These are phyloP conservation scores for Macaca fascicularis DNA, from an alignment of 2,113 vertebrate genomes.

Conservation along the genomic window DNA sequence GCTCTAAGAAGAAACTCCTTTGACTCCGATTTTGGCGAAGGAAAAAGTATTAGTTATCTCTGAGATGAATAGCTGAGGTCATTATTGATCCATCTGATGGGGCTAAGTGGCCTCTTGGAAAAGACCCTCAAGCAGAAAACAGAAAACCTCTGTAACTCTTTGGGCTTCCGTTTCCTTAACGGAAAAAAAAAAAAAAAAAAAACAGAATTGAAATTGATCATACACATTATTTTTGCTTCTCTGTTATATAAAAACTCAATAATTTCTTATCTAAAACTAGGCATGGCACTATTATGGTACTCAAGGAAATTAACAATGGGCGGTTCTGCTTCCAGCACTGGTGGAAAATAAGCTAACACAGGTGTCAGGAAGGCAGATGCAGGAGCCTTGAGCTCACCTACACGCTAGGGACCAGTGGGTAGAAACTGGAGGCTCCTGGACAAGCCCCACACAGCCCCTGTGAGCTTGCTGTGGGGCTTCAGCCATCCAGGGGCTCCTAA, in stretches of 20 bases:
- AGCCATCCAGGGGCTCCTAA: too few relatives aligned
- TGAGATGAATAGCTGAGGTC: neutral
- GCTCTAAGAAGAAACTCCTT: neutral
- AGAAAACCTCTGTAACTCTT: neutral
- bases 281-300: neutral
- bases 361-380: neutral
- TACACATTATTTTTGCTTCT: neutral
- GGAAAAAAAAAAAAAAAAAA: neutral
- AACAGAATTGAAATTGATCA: neutral
- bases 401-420: too few relatives aligned
- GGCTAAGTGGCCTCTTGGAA: neutral
- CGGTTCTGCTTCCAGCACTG: neutral
- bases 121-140: neutral
- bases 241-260: neutral
- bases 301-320: neutral
- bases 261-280: neutral
- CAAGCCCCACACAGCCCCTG: accelerated
- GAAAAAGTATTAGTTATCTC: neutral
- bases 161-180: neutral
- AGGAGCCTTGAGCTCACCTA: neutral
- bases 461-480: neutral
- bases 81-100: neutral
- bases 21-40: neutral
- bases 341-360: too few relatives aligned
- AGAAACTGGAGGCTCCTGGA: accelerated